A percentile compares a stretch with the other conserved stretches of the same genome.
Evolutionary conservation across 2,888 invertebrate genomes (phyloP).

Genomic region (Steromphala cineraria): DNA sequence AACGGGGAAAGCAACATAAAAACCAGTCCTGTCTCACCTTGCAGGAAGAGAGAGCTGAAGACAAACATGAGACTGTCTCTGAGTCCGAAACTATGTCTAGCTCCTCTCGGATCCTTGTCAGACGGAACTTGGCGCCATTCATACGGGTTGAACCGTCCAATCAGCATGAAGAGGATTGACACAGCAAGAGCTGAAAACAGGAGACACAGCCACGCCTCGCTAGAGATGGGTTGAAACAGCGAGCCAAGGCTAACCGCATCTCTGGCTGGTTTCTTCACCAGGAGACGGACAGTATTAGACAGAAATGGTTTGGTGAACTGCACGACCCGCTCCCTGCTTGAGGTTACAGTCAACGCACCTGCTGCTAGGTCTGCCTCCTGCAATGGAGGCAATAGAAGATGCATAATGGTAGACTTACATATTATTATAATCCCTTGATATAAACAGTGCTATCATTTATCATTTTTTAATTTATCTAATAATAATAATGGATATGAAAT

Average conservation of each 20-base stretch:
- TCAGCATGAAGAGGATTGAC: constrained; percentile 26
- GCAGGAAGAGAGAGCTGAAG: constrained; percentile 40
- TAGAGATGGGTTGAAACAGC: constrained; percentile 37
- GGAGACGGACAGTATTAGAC: constrained; percentile 29
- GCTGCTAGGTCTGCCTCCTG: constrained; percentile 19
- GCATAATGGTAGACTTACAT: too few species aligned
- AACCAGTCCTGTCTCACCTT: constrained; percentile 36
- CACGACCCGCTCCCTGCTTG: constrained; percentile 19
- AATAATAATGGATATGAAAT: too few species aligned
- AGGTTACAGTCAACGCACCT: constrained; percentile 11
- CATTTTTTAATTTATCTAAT: too few species aligned
- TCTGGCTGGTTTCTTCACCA: constrained; percentile 33
- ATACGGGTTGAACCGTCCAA: constrained; percentile 43
- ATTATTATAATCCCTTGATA: too few species aligned
- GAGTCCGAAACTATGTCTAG: constrained; percentile 38
- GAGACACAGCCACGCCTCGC: constrained; percentile 38
- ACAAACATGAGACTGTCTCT: constrained; percentile 45
- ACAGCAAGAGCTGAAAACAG: constrained; percentile 33
- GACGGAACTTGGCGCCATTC: constrained; percentile 36
- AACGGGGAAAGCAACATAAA: too few species aligned
- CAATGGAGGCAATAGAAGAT: too few species aligned
- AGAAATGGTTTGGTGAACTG: constrained; percentile 37
- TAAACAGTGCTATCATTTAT: too few species aligned
- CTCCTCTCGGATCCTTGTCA: constrained; percentile 35
- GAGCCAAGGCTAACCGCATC: constrained; percentile 27